Percentiles rank a stretch among this genome's conserved stretches.
phyloP scores from a whole-genome alignment of 2,888 invertebrate genomes.

The Incurvaria masculella region DNA sequence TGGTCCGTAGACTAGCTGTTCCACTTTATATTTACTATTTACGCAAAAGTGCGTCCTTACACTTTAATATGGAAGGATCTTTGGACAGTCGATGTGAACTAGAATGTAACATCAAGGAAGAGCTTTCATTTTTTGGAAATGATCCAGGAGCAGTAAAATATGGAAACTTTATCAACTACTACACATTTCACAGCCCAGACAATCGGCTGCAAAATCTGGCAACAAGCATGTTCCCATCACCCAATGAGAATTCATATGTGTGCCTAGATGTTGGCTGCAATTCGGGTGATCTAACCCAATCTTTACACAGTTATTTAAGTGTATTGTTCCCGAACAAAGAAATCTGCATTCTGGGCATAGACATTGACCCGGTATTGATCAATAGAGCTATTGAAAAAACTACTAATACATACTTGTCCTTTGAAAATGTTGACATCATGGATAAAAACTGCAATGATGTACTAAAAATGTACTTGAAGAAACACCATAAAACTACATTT shows the following conservation, averaged over 20 bases:
- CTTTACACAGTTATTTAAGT: conserved; percentile 51
- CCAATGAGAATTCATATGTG: conserved; percentile 28
- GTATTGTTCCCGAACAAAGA: conserved; percentile 30
- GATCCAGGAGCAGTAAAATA: conserved; percentile 75
- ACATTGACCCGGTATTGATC: conserved; percentile 71
- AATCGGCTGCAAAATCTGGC: conserved; percentile 63
- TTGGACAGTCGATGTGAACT: too few species aligned
- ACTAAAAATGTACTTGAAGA: conserved; percentile 47
- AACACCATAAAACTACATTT: conserved; percentile 46
- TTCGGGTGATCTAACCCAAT: conserved; percentile 69
- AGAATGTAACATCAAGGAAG: too few species aligned
- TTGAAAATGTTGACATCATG: conserved; percentile 61
- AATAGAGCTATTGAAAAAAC: conserved; percentile 60
- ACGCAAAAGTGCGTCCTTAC: too few species aligned
- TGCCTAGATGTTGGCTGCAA: conserved; percentile 78
- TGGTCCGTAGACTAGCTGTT: too few species aligned
- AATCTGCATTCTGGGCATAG: conserved; percentile 62
- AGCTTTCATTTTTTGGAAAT: conserved; percentile 43
- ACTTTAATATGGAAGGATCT: too few species aligned
- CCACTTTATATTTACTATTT: too few species aligned
- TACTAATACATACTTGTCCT: conserved; percentile 43
- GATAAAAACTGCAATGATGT: conserved; percentile 25
- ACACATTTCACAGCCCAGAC: conserved; percentile 71
- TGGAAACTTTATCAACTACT: conserved; percentile 89
- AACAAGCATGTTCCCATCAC: conserved; percentile 31